Base-by-base conservation (phyloP, 2,888 invertebrate genomes). In the Andrena trimmerana region DNA sequence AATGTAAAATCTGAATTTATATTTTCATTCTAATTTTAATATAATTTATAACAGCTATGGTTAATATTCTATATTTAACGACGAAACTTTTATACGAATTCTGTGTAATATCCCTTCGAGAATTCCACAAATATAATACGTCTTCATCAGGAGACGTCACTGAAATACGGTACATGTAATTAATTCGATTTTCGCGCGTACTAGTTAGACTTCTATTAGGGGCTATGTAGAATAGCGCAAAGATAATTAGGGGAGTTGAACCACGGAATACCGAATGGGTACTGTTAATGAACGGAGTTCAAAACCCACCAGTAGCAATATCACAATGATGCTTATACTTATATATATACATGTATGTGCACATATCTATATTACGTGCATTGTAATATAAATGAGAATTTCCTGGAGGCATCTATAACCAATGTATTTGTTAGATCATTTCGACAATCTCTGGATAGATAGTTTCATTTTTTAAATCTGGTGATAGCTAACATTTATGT, bases 171-270 rank as follows among this genome's bases (percentile, higher is more conserved):
- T 10, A 13, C n/a, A 60, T 16, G 33, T 33, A 63, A 57, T 60
- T 67, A 66, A 59, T 48, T 33, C 16, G 31, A 63, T 77, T 59
- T 29, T n/a, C 57, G 36, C n/a, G 50, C 29, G 20, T 20, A 42
- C 36, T 16, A 48, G n/a, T 60, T 54, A 62, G 27, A 60, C 75
- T 69, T 24, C 31, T 67, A 66, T 65, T 57, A 60, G 24, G 48
- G 33, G 29, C 36, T 29, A 68, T 66, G 72, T 69, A 52, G 63
- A 65, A 82, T 69, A 29, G 59, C 50, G 42, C 33, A 67, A 72
- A 63, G 69, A 66, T 83, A 83, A 83, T 83, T 78, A 71, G 42
- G 73, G 82, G 59, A 63, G 29, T 71, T 71, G 31, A 60, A 74
- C 72, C 70, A 67, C 74, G 67, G 67, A 29, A 74, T 68, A 29